These are phyloP conservation scores for Troilus luridus DNA, from an alignment of 2,888 invertebrate species.

Conservation along the genomic window DNA sequence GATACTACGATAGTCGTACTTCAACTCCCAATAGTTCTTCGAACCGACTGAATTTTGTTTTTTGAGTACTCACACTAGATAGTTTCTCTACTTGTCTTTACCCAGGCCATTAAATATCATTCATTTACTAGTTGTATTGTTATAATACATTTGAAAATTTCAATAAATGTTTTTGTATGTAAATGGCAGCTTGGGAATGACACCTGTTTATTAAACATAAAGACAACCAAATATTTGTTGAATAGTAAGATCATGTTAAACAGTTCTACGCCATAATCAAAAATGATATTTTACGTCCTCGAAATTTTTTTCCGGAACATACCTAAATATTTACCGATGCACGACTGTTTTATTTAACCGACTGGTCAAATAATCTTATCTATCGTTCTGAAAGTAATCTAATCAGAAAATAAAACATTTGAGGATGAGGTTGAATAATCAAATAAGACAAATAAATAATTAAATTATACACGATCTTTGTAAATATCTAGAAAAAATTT, in stretches of 20 bases:
- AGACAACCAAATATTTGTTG: background rate
- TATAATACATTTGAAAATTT: too few species aligned
- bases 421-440: background rate
- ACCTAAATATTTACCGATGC: background rate
- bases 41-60: too few species aligned
- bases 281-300: background rate
- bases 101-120: too few species aligned
- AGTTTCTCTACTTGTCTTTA: too few species aligned
- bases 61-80: too few species aligned
- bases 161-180: background rate
- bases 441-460: background rate
- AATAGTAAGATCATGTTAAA: background rate
- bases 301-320: background rate
- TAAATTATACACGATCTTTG: background rate
- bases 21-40: too few species aligned
- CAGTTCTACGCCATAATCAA: background rate
- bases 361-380: constrained; percentile 23
- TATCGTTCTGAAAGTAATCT: background rate
- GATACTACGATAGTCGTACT: too few species aligned
- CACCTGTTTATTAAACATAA: background rate
- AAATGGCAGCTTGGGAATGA: background rate
- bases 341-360: background rate
- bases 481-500: background rate
- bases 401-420: constrained; percentile 9
- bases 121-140: too few species aligned